Base-by-base conservation (phyloP, 2,888 invertebrate species). In the Ophion costatus region DNA sequence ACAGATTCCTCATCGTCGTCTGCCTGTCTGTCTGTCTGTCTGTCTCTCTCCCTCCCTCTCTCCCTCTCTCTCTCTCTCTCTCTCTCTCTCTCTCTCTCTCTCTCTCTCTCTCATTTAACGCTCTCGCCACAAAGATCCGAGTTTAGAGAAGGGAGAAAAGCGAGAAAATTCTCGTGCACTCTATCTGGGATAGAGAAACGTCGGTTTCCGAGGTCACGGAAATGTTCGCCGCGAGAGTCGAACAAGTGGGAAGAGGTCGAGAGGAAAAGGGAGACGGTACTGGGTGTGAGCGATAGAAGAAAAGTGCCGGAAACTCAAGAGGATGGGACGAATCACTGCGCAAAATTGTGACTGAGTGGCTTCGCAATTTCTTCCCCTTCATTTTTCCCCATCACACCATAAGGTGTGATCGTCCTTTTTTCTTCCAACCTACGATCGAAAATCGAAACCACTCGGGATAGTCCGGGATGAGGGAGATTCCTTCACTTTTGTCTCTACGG, bases 281-380 rank as follows among this genome's bases (percentile, higher is more conserved):
- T 45, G 7, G 29, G 63, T 51, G 51, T 29, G 56, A 77, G 56
- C n/a, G 73, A 67, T 57, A 70, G 77, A 66, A 77, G 80, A 67
- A 85, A 82, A 85, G 85, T 85, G 85, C 82, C 85, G 85, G 85
- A 85, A 85, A 82, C 82, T 67, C 67, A 71, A 73, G 79, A 59
- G 75, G 61, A 51, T 73, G 82, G 51, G 42, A 45, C 73, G 76
- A 85, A 80, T 80, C 85, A 80, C 82, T 82, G 82, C 85, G 80
- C 61, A 77, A 85, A 85, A 85, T 82, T 82, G 85, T 82, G 56
- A 82, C 85, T 85, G 82, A 85, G 85, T 85, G 85, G 85, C 85
- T 66, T 24, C 61, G 76, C 82, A 76, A 85, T 85, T 85, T 82
- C 76, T 82, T 69, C 76, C 63, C 61, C 61, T 76, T 76, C 74